These are phyloP conservation scores for Mylabris phalerata DNA, from an alignment of 1,140 invertebrate genomes.

Conservation along the genomic window DNA sequence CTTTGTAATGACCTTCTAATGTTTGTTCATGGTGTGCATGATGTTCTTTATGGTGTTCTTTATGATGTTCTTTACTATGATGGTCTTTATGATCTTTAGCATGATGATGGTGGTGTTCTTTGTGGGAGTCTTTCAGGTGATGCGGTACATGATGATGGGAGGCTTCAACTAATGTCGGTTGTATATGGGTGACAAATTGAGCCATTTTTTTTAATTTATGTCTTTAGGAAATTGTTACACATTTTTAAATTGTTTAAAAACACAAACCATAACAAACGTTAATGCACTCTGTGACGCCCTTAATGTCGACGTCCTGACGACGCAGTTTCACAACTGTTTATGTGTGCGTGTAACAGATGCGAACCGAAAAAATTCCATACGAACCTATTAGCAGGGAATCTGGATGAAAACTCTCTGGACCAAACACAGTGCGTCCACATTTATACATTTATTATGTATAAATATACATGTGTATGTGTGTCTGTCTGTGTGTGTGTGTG, in stretches of 20 bases:
- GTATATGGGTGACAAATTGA: constrained; percentile 52
- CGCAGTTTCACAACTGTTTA: neutral
- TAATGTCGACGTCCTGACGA: too few relatives aligned
- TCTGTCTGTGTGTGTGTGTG: neutral
- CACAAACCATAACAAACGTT: neutral
- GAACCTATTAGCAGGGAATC: neutral
- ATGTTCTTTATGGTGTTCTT: constrained; percentile 33
- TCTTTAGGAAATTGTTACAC: neutral
- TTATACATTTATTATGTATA: neutral
- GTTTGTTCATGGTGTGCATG: constrained; percentile 11
- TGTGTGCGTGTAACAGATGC: neutral
- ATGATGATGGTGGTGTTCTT: constrained; percentile 25
- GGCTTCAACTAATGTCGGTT: constrained; percentile 49
- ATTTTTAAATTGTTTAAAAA: neutral
- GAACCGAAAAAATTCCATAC: too few relatives aligned
- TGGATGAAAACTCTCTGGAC: neutral
- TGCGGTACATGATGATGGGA: constrained; percentile 47
- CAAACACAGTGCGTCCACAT: constrained; percentile 2
- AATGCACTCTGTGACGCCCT: too few relatives aligned
- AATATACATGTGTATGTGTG: neutral
- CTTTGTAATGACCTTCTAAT: constrained; percentile 20
- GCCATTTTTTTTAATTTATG: constrained; percentile 40
- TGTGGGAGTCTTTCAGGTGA: constrained; percentile 29
- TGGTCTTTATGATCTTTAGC: constrained; percentile 17
- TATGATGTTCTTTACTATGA: constrained; percentile 30